Percentiles rank a stretch among this genome's conserved stretches.
phyloP scores from a whole-genome alignment of 2,888 invertebrate species.

The Hetaerina titia region DNA sequence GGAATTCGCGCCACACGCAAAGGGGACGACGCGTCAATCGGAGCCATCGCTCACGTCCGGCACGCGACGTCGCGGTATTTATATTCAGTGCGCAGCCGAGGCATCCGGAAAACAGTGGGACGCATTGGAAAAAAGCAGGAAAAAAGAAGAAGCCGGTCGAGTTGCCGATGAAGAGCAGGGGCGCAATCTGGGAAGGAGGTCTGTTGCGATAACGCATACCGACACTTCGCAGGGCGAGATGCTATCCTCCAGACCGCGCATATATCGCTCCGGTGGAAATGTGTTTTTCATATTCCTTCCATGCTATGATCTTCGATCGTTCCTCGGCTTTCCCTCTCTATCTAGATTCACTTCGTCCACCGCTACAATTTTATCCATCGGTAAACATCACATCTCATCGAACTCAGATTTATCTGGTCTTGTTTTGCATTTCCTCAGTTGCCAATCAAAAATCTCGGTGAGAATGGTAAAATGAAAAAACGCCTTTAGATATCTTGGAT shows the following conservation, averaged over 20 bases:
- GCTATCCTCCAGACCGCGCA: not conserved
- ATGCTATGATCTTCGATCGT: not conserved
- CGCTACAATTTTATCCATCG: not conserved
- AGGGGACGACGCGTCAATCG: constrained; percentile 58
- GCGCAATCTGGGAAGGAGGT: not conserved
- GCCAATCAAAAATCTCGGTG: constrained; percentile 5
- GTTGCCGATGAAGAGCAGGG: not conserved
- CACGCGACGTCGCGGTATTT: constrained; percentile 58
- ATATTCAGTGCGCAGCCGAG: constrained; percentile 11
- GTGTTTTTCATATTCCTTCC: constrained; percentile 1
- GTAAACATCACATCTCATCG: constrained; percentile 32
- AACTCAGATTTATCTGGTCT: not conserved
- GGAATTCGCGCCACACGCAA: constrained; percentile 19
- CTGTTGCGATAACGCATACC: not conserved
- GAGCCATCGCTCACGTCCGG: constrained; percentile 60
- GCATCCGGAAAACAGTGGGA: not conserved
- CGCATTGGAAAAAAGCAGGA: not conserved
- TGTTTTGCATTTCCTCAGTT: not conserved
- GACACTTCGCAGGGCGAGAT: not conserved
- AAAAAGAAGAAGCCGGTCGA: not conserved
- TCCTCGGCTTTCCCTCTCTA: constrained; percentile 32
- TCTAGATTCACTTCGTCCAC: not conserved
- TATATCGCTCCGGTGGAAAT: not conserved
- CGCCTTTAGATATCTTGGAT: not conserved
- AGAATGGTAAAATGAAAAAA: not conserved